phyloP scores from a whole-genome alignment of 2,797 vertebrate genomes.

The Lepilemur septentrionalis region DNA sequence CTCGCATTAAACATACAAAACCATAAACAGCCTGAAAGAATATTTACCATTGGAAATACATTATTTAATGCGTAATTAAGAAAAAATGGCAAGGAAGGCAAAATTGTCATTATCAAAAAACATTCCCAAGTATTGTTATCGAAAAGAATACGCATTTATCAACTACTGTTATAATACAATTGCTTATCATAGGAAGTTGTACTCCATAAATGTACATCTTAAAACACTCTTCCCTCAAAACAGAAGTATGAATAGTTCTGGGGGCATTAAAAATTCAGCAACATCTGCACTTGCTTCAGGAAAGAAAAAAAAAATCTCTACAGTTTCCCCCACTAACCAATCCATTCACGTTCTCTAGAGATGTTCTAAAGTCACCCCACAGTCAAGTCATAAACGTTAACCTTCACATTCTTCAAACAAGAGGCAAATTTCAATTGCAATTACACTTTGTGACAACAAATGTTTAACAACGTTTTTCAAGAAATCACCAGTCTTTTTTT shows the following conservation, averaged over 20 bases:
- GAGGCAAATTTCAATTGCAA: conserved; percentile 1
- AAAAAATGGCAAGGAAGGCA: neutral
- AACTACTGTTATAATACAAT: neutral
- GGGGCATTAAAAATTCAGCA: conserved; percentile 19
- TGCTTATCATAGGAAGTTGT: neutral
- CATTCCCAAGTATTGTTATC: neutral
- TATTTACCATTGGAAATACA: neutral
- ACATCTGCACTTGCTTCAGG: neutral
- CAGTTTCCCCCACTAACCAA: neutral
- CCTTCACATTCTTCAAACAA: conserved; percentile 25
- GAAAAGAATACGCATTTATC: neutral
- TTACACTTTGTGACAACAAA: neutral
- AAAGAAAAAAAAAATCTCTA: neutral
- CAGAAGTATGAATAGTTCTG: conserved; percentile 14
- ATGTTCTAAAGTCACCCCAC: neutral
- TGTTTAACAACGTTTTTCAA: neutral
- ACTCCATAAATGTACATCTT: conserved; percentile 10
- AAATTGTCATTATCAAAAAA: conserved; percentile 12
- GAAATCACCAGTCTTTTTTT: neutral
- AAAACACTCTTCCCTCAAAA: neutral
- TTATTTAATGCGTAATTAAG: conserved; percentile 20
- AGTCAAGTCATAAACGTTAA: neutral
- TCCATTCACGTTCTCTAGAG: neutral
- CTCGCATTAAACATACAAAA: conserved; percentile 58
- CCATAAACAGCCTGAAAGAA: conserved; percentile 28